Evolutionary conservation across 1,140 invertebrate species (phyloP), one percentile per base, ranked within the genome.

Genomic region (Lysiphlebus fabarum): DNA sequence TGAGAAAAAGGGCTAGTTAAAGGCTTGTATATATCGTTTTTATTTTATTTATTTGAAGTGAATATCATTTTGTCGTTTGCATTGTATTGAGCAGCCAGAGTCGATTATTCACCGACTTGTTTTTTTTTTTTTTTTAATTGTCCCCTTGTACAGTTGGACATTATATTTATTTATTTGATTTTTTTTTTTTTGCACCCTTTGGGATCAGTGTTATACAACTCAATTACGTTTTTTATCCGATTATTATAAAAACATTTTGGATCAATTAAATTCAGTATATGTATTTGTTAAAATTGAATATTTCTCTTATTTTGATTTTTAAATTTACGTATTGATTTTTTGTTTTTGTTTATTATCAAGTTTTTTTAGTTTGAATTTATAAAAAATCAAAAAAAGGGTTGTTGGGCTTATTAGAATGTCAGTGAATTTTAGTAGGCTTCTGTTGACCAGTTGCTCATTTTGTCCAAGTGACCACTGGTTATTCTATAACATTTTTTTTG

Each of bases 1-100:
- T 26, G 17, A 51, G 72, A 70, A 73, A 75, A 75, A 71, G 70
- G 62, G 59, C 67, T 65, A 71, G 67, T 71, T 71, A 62, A 61
- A 36, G 47, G 57, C 26, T 26, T 26, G 17, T 26, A 26, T 26
- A 26, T 1, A 26, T 26, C 38, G 58, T 62, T 54, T 40, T 9
- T 33, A 44, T 36, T 56, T 53, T 63, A 66, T 64, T 66, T 65
- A 62, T 62, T 65, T 53, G 58, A 58, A 64, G 56, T 67, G 66
- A 59, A 67, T 68, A 64, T 51, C 69, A 61, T 71, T 73, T 74
- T 71, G 68, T 67, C 64, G 45, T 26, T 50, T 61, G 58, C 40
- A 42, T 40, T 40, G 48, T 50, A 34, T 56, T 45, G n/a, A 34
- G 45, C 26, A 47, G 6, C 54, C 45, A 26, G n/a, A 37, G 44